Percentiles rank a stretch among this genome's conserved stretches.
Evolutionary conservation across 2,888 invertebrate genomes (phyloP).

Genomic region (Heteromyza rotundicornis): DNA sequence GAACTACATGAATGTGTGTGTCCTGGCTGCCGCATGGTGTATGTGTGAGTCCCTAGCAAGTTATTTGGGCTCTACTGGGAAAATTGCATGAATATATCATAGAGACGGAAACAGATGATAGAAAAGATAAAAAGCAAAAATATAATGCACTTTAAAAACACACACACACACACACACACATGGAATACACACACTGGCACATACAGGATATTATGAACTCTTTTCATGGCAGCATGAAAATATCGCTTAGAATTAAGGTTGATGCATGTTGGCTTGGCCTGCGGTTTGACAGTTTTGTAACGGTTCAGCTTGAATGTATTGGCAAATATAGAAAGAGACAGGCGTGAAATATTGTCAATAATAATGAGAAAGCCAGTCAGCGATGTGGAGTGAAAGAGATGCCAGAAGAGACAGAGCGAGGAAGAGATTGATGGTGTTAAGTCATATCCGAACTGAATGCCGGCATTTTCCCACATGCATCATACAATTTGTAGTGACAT

Average conservation of each 20-base stretch:
- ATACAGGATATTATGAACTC: background rate
- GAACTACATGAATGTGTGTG: no score
- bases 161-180: background rate
- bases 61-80: slow-evolving; percentile 8
- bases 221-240: slow-evolving; percentile 36
- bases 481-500: slow-evolving; percentile 19
- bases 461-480: background rate
- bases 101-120: slow-evolving; percentile 15
- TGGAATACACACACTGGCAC: background rate
- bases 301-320: no score
- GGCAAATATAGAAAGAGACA: no score
- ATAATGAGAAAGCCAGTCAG: background rate
- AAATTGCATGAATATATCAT: slow-evolving; percentile 26
- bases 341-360: background rate
- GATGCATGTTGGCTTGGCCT: slow-evolving; percentile 46
- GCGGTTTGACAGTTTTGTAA: slow-evolving; percentile 41
- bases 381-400: background rate
- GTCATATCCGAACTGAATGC: background rate
- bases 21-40: background rate
- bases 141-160: slow-evolving; percentile 23
- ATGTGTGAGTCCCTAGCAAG: slow-evolving; percentile 4
- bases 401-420: background rate
- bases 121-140: slow-evolving; percentile 16
- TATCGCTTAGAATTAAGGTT: slow-evolving; percentile 46
- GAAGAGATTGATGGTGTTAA: background rate